Conservation (phyloP, 2,888 invertebrate species). For the Stictocephala bisonia region DNA sequence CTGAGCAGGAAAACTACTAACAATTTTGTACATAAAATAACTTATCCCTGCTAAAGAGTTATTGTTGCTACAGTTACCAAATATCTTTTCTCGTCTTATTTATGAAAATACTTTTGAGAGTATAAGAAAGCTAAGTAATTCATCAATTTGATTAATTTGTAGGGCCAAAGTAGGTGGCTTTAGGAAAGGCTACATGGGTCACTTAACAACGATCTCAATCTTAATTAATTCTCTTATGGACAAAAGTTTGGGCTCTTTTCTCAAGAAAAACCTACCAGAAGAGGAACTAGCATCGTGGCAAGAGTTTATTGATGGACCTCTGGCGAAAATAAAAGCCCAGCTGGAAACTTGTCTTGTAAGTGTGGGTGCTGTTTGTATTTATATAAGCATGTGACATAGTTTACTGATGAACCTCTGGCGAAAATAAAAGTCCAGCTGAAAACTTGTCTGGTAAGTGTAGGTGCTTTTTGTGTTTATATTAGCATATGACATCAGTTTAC, state of each 20-base stretch:
- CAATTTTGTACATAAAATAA: too few species aligned
- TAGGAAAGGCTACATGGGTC: slow-evolving; percentile 73
- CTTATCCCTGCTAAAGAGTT: too few species aligned
- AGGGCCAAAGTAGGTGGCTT: slow-evolving; percentile 57
- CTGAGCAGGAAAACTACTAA: too few species aligned
- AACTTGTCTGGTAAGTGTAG: slow-evolving; percentile 65
- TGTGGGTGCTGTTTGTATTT: too few species aligned
- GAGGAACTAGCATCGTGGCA: slow-evolving; percentile 65
- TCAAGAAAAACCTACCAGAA: slow-evolving; percentile 64
- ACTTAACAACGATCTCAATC: slow-evolving; percentile 69
- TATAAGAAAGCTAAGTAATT: background rate
- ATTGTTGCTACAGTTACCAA: too few species aligned
- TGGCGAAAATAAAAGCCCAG: slow-evolving; percentile 65
- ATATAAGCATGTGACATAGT: slow-evolving; percentile 59
- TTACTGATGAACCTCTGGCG: slow-evolving; percentile 64
- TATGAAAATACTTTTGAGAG: slow-evolving; percentile 30
- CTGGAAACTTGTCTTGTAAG: slow-evolving; percentile 64
- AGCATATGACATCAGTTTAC: too few species aligned
- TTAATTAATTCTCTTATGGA: slow-evolving; percentile 64
- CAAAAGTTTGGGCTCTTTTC: slow-evolving; percentile 63
- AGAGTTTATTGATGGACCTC: slow-evolving; percentile 63
- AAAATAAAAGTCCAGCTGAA: slow-evolving; percentile 64
- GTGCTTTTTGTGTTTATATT: too few species aligned
- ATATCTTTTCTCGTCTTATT: too few species aligned
- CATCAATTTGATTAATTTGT: too few species aligned